Evolutionary conservation across 2,888 invertebrate genomes (phyloP).

Genomic region (Campopleginae sp.): DNA sequence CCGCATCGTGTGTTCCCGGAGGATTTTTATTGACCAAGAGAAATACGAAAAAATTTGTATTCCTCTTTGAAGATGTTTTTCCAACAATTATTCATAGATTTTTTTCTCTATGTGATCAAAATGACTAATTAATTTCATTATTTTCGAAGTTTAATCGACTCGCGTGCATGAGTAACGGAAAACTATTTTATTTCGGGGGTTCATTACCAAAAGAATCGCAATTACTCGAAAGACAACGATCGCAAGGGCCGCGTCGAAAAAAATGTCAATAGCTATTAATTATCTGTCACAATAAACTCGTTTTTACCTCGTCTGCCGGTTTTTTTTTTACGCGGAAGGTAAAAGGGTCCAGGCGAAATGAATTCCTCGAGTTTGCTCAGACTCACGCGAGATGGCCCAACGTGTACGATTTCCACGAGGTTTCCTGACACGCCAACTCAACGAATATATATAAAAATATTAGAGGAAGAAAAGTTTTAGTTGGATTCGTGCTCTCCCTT

Average conservation of each 20-base stretch:
- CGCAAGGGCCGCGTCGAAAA: too few species aligned
- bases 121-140: too few species aligned
- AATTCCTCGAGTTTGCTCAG: slow-evolving; percentile 69
- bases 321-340: slow-evolving; percentile 50
- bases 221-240: too few species aligned
- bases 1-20: not conserved
- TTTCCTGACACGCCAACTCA: not conserved
- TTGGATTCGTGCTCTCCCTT: not conserved
- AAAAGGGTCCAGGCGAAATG: slow-evolving; percentile 29
- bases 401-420: slow-evolving; percentile 69
- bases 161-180: too few species aligned
- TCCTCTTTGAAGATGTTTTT: not conserved
- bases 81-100: not conserved
- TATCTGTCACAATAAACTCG: not conserved
- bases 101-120: not conserved
- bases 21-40: not conserved
- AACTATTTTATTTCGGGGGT: too few species aligned
- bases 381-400: slow-evolving; percentile 77
- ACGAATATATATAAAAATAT: not conserved
- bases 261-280: too few species aligned
- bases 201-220: too few species aligned
- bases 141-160: too few species aligned
- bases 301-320: not conserved
- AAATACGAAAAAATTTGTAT: slow-evolving; percentile 2
- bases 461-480: slow-evolving; percentile 2